These are phyloP conservation scores for Blastobasis adustella DNA, from an alignment of 2,888 invertebrate genomes.

Conservation along the genomic window DNA sequence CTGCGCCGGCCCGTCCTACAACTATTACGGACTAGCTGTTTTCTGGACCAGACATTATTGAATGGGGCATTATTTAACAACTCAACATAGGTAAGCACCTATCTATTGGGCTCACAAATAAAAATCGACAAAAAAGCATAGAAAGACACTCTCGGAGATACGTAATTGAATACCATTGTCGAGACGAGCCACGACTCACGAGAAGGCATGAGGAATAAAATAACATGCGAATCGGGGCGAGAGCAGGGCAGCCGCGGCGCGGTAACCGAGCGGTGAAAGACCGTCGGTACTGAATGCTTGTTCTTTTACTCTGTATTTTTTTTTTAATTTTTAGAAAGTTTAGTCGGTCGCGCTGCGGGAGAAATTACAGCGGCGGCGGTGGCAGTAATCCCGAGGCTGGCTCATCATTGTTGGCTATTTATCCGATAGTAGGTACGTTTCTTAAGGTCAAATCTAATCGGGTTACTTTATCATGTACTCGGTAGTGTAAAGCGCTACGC, in stretches of 20 bases:
- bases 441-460: no score
- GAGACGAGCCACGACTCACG: conserved; percentile 21
- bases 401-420: conserved; percentile 55
- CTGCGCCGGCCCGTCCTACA: conserved; percentile 15
- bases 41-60: no score
- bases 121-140: not conserved
- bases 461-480: no score
- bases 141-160: conserved; percentile 3
- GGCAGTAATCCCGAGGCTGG: conserved; percentile 50
- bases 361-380: conserved; percentile 54
- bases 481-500: no score
- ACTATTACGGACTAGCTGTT: no score
- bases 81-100: no score
- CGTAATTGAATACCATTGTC: conserved; percentile 14
- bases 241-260: conserved; percentile 37
- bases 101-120: no score
- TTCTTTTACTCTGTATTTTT: conserved; percentile 65
- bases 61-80: no score
- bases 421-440: conserved; percentile 32
- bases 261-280: conserved; percentile 68
- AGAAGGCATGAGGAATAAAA: conserved; percentile 24
- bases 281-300: conserved; percentile 59
- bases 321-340: conserved; percentile 71
- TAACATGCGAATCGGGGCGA: conserved; percentile 24
- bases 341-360: conserved; percentile 59